Base-by-base conservation (phyloP, 1,140 invertebrate genomes). In the Battus philenor region DNA sequence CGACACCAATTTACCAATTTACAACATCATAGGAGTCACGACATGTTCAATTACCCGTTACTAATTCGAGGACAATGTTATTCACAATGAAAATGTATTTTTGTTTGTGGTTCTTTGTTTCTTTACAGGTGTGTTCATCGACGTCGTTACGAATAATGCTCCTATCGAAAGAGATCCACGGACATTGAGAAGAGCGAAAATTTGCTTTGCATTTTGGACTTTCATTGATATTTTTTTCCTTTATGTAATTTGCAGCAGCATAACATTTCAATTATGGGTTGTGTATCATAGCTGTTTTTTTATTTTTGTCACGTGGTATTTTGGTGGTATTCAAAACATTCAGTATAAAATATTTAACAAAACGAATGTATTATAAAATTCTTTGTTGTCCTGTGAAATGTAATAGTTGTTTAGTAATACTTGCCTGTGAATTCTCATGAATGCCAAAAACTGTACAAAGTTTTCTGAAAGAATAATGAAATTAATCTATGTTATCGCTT, bases 241-340 rank as follows among this genome's bases (percentile, higher is more conserved):
- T 7, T 83, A 79, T 32, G 53, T 38, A 20, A 17, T 79, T n/a
- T 57, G 53, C 20, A 67, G 52, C 33, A 80, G 63, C 41, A 38
- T 62, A n/a, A 7, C 70, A 0, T 80, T 83, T 43, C 72, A 59
- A 34, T 80, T 79, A 47, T 83, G 79, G 76, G 67, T 80, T 10
- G 38, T 74, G 5, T 83, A 83, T 39, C 72, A 83, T 17, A 70
- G 54, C 9, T 33, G 80, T 29, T 12, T 80, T 1, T 80, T 78
- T 34, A 51, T 71, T 10, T 60, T 75, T 39, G 66, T 80, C 7
- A 78, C 79, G 4, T 71, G 64, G 49, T 72, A 63, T 17, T 80
- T 75, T 47, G 76, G 73, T 15, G 79, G 79, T 4, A 80, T 84
- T 56, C 80, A 84, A 15, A 74, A 77, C 47, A 68, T 84, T 59